phyloP scores from a whole-genome alignment of 2,113 vertebrate genomes.

The Toxotes jaculatrix region DNA sequence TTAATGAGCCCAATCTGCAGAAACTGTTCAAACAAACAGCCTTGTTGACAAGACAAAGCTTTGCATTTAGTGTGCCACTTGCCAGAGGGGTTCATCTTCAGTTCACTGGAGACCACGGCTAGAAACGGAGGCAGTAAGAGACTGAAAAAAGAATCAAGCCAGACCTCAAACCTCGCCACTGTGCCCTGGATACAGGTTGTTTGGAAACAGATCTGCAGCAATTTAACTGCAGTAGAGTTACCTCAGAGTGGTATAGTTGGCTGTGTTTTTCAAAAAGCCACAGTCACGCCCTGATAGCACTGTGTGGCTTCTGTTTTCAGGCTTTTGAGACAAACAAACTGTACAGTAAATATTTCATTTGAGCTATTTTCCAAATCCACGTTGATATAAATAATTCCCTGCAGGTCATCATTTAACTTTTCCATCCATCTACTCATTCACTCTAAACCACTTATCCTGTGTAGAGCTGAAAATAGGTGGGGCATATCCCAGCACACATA shows the following conservation, averaged over 20 bases:
- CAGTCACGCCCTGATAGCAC: conserved; percentile 36
- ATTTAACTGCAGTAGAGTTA: conserved; percentile 26
- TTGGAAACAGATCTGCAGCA: conserved; percentile 46
- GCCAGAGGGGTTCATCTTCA: conserved; percentile 51
- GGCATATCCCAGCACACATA: no score
- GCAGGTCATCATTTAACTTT: background rate
- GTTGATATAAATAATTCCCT: background rate
- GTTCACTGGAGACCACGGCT: conserved; percentile 54
- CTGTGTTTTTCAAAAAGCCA: conserved; percentile 39
- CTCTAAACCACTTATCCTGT: background rate
- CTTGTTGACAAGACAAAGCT: conserved; percentile 73
- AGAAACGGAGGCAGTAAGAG: conserved; percentile 47
- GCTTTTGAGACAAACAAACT: conserved; percentile 6
- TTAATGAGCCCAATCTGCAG: conserved; percentile 72
- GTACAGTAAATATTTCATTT: background rate
- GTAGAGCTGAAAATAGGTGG: background rate
- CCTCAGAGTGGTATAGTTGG: conserved; percentile 14
- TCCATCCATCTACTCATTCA: background rate
- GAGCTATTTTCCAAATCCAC: background rate
- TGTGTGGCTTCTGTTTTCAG: conserved; percentile 30
- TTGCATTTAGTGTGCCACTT: conserved; percentile 61
- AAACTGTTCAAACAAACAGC: conserved; percentile 69
- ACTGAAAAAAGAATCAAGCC: conserved; percentile 55
- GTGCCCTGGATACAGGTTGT: conserved; percentile 38
- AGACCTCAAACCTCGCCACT: conserved; percentile 18